These are phyloP conservation scores for Lagria hirta DNA, from an alignment of 2,888 invertebrate genomes.

Conservation along the genomic window DNA sequence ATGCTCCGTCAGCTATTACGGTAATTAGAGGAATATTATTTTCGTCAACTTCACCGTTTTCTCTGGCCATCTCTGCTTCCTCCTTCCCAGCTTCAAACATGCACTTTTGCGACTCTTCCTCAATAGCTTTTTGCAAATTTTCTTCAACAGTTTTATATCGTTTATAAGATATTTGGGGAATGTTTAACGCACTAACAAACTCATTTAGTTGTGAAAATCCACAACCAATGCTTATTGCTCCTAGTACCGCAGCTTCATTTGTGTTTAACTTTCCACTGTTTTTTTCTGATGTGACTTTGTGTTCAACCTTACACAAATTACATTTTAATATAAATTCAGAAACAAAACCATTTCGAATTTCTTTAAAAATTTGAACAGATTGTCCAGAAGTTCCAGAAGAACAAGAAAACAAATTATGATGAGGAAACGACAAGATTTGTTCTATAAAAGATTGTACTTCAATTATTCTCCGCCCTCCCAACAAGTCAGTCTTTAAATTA, in stretches of 20 bases:
- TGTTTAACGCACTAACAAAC: conserved; percentile 7
- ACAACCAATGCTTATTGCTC: conserved; percentile 9
- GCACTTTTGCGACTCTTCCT: conserved; percentile 5
- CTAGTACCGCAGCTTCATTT: neutral
- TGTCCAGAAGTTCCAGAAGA: neutral
- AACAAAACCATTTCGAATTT: conserved; percentile 1
- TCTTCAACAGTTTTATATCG: conserved; percentile 3
- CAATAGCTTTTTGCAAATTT: conserved; percentile 5
- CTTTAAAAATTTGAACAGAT: neutral
- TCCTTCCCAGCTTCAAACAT: conserved; percentile 17
- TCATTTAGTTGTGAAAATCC: conserved; percentile 14
- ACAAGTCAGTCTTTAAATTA: too few species aligned
- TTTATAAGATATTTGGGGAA: conserved; percentile 8
- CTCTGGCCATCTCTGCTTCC: conserved; percentile 24
- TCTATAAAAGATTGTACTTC: conserved; percentile 1
- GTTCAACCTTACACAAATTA: conserved; percentile 1
- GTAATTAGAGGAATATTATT: conserved; percentile 24
- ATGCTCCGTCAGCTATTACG: conserved; percentile 4
- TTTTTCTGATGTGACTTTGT: neutral
- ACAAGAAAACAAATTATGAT: conserved; percentile 1
- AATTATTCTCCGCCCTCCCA: too few species aligned
- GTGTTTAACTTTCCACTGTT: neutral
- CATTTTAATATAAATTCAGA: conserved; percentile 2
- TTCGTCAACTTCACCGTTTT: conserved; percentile 25
- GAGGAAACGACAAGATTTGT: conserved; percentile 3